Evolutionary conservation across 2,113 vertebrate species (phyloP).

Genomic region (Pterophyllum scalare): DNA sequence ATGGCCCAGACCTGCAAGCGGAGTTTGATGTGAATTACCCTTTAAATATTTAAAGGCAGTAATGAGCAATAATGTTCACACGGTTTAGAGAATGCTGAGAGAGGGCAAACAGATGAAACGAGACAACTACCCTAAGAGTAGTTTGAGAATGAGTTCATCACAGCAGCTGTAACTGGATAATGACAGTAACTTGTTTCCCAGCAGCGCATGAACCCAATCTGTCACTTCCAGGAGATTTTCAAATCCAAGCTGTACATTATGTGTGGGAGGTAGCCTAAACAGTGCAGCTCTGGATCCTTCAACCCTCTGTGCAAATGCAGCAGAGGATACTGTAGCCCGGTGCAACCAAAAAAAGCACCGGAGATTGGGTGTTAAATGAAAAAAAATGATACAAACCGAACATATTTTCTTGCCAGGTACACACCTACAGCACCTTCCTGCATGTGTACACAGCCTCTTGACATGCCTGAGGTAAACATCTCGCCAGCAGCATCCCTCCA

Average conservation of each 20-base stretch:
- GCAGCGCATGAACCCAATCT: constrained; percentile 75
- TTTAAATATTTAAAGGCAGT: constrained; percentile 16
- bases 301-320: not conserved
- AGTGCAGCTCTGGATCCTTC: constrained; percentile 27
- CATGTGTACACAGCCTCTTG: constrained; percentile 7
- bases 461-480: constrained; percentile 40
- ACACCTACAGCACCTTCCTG: constrained; percentile 20
- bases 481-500: constrained; percentile 31
- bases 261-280: constrained; percentile 57
- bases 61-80: not conserved
- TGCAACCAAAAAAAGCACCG: not conserved
- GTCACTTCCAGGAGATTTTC: constrained; percentile 69
- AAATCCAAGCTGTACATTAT: constrained; percentile 45
- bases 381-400: constrained; percentile 7
- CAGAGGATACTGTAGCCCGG: constrained; percentile 6
- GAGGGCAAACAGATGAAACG: constrained; percentile 12
- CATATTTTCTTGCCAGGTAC: not conserved
- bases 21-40: not conserved
- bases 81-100: not conserved
- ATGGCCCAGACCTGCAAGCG: not conserved
- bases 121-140: constrained; percentile 50
- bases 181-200: constrained; percentile 66
- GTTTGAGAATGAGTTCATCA: constrained; percentile 41
- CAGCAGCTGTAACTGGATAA: constrained; percentile 64
- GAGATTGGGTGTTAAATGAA: not conserved